Percentiles rank a stretch among this genome's conserved stretches.
phyloP scores from a whole-genome alignment of 2,113 vertebrate species.

The Proteles cristata region DNA sequence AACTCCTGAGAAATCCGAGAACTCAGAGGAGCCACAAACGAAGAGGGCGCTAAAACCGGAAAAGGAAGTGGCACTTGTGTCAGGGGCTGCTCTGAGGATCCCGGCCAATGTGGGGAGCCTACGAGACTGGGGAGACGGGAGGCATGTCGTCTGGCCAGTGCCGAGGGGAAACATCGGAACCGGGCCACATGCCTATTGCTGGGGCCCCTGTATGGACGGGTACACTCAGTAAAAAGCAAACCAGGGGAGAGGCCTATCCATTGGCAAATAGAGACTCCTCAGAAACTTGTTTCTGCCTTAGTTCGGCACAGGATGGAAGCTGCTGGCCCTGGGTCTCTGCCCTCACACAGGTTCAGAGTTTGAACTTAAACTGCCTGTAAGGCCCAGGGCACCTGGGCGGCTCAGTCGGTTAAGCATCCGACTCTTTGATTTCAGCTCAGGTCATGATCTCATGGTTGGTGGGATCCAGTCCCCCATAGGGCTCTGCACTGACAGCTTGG shows the following conservation, averaged over 20 bases:
- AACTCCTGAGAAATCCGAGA: neutral
- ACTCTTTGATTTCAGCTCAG: no score
- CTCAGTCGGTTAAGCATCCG: no score
- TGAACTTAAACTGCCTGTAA: neutral
- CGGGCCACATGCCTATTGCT: neutral
- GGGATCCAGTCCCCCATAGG: no score
- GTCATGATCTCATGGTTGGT: no score
- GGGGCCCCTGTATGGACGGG: neutral
- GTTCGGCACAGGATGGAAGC: neutral
- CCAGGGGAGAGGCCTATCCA: no score
- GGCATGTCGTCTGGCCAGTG: neutral
- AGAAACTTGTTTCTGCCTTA: neutral
- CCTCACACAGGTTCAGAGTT: neutral
- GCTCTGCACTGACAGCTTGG: no score
- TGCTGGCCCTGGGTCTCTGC: neutral
- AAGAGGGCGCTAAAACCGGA: neutral
- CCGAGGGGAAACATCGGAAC: neutral
- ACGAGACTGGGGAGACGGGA: neutral
- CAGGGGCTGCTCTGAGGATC: neutral
- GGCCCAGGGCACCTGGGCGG: neutral
- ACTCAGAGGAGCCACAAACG: neutral
- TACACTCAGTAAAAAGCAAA: neutral
- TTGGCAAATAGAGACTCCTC: neutral
- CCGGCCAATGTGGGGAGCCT: neutral
- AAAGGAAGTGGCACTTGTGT: neutral